These are phyloP conservation scores for Parnassius mnemosyne DNA, from an alignment of 2,888 invertebrate genomes.

Conservation along the genomic window DNA sequence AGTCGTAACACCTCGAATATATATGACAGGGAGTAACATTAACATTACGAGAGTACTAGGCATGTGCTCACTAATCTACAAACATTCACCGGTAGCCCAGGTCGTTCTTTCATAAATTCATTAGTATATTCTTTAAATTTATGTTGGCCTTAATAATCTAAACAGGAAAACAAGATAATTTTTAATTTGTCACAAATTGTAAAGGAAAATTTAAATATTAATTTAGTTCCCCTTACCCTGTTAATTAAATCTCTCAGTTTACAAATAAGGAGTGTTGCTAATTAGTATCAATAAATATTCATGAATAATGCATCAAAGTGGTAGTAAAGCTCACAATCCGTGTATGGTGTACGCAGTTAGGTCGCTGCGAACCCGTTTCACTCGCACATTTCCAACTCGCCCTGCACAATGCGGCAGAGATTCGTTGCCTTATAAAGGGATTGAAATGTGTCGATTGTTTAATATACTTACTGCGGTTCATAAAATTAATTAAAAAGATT, in stretches of 20 bases:
- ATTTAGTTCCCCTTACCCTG: too few relatives aligned
- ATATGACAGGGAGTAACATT: too few relatives aligned
- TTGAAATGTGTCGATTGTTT: constrained; percentile 14
- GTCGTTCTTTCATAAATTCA: too few relatives aligned
- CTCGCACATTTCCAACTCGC: constrained; percentile 14
- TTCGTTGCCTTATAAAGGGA: constrained; percentile 26
- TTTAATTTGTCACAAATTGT: too few relatives aligned
- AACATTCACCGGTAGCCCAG: too few relatives aligned
- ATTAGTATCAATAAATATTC: constrained; percentile 23
- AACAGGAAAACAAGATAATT: too few relatives aligned
- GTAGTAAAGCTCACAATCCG: constrained; percentile 15
- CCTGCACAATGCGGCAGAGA: constrained; percentile 15
- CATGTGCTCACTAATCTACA: too few relatives aligned
- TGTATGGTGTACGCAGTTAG: constrained; percentile 15
- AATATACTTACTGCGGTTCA: constrained; percentile 9
- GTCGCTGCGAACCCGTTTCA: constrained; percentile 15
- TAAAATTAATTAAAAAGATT: not conserved
- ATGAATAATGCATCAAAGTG: constrained; percentile 19
- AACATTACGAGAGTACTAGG: too few relatives aligned
- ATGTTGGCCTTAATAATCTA: too few relatives aligned
- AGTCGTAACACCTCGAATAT: too few relatives aligned
- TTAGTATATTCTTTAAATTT: too few relatives aligned
- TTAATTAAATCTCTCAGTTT: not conserved
- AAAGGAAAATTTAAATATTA: too few relatives aligned
- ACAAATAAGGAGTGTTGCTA: constrained; percentile 9